Conservation (phyloP, 1,140 invertebrate species). For the Drosophila erecta region DNA sequence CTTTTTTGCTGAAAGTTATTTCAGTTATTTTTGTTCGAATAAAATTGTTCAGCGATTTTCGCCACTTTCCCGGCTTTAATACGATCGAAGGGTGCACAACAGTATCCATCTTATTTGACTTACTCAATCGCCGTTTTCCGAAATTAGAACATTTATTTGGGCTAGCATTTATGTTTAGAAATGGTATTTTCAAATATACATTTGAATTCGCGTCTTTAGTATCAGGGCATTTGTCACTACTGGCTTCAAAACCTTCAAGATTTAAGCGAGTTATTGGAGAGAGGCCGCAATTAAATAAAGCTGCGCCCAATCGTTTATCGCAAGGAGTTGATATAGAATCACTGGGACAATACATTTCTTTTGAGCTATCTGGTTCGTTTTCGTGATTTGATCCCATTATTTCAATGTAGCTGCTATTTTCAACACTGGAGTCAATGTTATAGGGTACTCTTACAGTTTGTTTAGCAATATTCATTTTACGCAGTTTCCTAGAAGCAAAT, state of each 20-base stretch:
- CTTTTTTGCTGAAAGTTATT: background rate
- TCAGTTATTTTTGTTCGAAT: conserved; percentile 28
- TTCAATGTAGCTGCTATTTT: conserved; percentile 55
- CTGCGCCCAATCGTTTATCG: conserved; percentile 7
- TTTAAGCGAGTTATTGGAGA: conserved; percentile 59
- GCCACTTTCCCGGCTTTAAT: conserved; percentile 76
- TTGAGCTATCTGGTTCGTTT: background rate
- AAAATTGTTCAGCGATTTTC: conserved; percentile 65
- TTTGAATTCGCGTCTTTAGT: background rate
- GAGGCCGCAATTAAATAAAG: conserved; percentile 65
- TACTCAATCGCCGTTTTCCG: background rate
- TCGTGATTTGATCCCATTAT: background rate
- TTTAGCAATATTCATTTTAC: conserved; percentile 61
- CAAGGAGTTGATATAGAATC: conserved; percentile 66
- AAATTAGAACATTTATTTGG: background rate
- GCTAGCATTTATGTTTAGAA: background rate
- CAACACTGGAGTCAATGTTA: conserved; percentile 76
- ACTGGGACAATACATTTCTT: background rate
- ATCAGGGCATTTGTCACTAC: background rate
- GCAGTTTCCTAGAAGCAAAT: conserved; percentile 42
- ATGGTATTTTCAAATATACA: conserved; percentile 5
- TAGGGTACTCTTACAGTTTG: conserved; percentile 61
- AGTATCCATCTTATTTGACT: background rate
- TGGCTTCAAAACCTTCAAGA: conserved; percentile 27
- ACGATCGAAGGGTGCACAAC: conserved; percentile 1